Evolutionary conservation across 2,888 invertebrate genomes (phyloP).

Genomic region (Nymphalis urticae): DNA sequence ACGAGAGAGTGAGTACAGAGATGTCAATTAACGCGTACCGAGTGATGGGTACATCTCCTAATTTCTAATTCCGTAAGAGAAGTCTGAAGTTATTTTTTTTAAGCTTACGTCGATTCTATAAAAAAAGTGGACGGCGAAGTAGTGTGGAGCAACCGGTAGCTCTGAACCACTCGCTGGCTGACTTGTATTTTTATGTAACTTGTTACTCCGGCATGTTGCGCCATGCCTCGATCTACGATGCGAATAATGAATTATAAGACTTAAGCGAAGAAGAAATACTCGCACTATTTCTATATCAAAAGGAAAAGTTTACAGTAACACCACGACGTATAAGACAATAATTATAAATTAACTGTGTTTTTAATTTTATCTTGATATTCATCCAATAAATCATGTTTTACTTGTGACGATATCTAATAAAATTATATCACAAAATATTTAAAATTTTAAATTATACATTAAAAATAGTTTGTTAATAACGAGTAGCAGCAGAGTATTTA

Average conservation of each 20-base stretch:
- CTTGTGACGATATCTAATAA: too few relatives aligned
- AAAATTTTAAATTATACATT: too few relatives aligned
- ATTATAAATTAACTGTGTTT: too few relatives aligned
- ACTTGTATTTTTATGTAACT: constrained; percentile 75
- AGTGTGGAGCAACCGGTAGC: constrained; percentile 65
- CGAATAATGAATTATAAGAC: constrained; percentile 25
- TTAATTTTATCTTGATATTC: too few relatives aligned
- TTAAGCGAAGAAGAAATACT: constrained; percentile 9
- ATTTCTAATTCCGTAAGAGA: constrained; percentile 17
- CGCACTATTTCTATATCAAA: constrained; percentile 1
- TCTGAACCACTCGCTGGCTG: constrained; percentile 46
- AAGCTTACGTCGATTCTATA: constrained; percentile 38
- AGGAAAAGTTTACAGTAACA: neutral
- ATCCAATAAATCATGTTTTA: too few relatives aligned
- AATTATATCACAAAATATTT: too few relatives aligned
- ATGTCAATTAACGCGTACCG: neutral
- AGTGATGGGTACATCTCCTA: neutral
- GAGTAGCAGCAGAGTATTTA: too few relatives aligned
- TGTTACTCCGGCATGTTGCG: constrained; percentile 54
- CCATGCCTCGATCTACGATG: constrained; percentile 45
- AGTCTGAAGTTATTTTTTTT: constrained; percentile 15
- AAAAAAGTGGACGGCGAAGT: constrained; percentile 48
- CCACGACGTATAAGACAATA: neutral
- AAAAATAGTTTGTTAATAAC: too few relatives aligned
- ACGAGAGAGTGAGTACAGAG: too few relatives aligned